Percentiles rank a stretch among this genome's conserved stretches.
Evolutionary conservation across 2,797 vertebrate genomes (phyloP).

Genomic region (Clarias pachynema): DNA sequence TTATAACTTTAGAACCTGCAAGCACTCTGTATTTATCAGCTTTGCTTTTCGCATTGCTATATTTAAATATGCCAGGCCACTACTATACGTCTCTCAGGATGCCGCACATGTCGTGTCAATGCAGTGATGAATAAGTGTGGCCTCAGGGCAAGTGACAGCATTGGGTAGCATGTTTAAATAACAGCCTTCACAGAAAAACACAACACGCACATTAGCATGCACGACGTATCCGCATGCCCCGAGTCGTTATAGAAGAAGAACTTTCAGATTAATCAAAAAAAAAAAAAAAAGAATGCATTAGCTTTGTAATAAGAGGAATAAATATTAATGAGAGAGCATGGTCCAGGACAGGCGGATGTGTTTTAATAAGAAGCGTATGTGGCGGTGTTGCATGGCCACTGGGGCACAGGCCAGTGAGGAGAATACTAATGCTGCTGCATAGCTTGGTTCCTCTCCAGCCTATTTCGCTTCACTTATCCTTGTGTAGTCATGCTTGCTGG

Average conservation of each 20-base stretch:
- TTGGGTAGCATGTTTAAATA: constrained; percentile 39
- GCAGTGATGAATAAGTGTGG: constrained; percentile 23
- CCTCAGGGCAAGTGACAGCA: constrained; percentile 13
- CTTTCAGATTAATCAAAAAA: constrained; percentile 63
- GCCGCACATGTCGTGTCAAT: constrained; percentile 6
- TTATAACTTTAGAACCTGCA: not conserved
- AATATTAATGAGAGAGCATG: constrained; percentile 64
- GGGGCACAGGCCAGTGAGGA: constrained; percentile 45
- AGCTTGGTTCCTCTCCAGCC: constrained; percentile 44
- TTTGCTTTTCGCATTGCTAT: not conserved
- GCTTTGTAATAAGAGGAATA: constrained; percentile 63
- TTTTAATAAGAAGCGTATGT: constrained; percentile 62
- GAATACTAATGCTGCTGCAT: constrained; percentile 57
- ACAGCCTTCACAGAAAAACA: constrained; percentile 45
- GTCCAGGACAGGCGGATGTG: constrained; percentile 49
- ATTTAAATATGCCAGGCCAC: not conserved
- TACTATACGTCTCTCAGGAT: constrained; percentile 5
- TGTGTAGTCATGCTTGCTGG: not conserved
- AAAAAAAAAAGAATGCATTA: constrained; percentile 50
- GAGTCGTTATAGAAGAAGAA: constrained; percentile 58
- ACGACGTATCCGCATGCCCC: constrained; percentile 20
- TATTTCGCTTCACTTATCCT: not conserved
- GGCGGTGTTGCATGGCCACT: constrained; percentile 37
- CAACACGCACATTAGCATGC: constrained; percentile 38
- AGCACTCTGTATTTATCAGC: not conserved